Evolutionary conservation across 2,113 vertebrate species (phyloP).

Genomic region (Chaenogobius annularis): DNA sequence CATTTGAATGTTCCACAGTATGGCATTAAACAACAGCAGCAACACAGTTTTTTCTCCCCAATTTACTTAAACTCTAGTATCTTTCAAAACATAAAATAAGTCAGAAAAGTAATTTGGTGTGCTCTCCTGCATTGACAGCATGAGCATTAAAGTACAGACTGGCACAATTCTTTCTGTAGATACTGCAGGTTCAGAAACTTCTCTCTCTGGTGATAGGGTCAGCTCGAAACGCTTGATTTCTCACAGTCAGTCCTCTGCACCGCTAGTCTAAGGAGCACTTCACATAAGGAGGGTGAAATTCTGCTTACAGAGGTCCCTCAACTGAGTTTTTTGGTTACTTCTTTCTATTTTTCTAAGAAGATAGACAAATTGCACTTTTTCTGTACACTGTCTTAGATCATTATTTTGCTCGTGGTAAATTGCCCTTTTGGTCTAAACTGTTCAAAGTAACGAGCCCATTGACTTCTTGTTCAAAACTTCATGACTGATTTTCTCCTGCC

Average conservation of each 20-base stretch:
- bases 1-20: no score
- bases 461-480: not conserved
- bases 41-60: no score
- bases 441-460: not conserved
- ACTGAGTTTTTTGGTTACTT: not conserved
- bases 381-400: not conserved
- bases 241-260: not conserved
- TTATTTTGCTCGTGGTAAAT: not conserved
- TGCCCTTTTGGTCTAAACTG: not conserved
- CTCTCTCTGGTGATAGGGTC: not conserved
- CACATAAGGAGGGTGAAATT: constrained; percentile 10
- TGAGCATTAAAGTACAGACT: not conserved
- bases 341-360: not conserved
- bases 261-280: not conserved
- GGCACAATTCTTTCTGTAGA: constrained; percentile 3
- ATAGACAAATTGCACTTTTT: not conserved
- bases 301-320: constrained; percentile 20
- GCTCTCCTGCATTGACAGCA: not conserved
- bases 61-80: no score
- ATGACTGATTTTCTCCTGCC: not conserved
- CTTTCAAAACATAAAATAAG: no score
- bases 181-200: constrained; percentile 4
- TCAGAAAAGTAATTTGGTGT: not conserved
- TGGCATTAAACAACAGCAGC: no score
- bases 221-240: constrained; percentile 6